Conservation (phyloP, 1,140 invertebrate genomes). For the Lethrus apterus region DNA sequence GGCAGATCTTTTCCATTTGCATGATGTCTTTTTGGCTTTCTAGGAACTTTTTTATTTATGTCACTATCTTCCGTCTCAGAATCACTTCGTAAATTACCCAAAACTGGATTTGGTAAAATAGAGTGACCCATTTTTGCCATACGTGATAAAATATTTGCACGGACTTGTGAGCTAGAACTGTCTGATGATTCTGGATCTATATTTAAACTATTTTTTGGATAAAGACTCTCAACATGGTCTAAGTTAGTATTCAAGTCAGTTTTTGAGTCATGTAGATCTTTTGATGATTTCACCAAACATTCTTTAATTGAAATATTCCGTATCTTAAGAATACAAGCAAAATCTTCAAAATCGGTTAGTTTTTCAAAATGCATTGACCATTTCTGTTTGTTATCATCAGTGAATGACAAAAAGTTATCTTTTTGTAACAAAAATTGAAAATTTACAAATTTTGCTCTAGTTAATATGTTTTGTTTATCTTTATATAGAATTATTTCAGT, state of each 20-base stretch:
- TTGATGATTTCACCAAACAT: background rate
- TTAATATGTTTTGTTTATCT: slow-evolving; percentile 24
- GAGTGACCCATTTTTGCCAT: slow-evolving; percentile 35
- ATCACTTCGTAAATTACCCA: background rate
- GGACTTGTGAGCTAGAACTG: slow-evolving; percentile 17
- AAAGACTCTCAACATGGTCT: background rate
- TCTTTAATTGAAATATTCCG: slow-evolving; percentile 16
- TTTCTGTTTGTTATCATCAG: slow-evolving; percentile 24
- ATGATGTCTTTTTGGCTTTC: background rate
- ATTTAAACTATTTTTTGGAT: background rate
- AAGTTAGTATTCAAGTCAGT: slow-evolving; percentile 10
- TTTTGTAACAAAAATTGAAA: slow-evolving; percentile 19
- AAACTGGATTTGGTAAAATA: slow-evolving; percentile 20
- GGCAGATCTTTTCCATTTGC: slow-evolving; percentile 7
- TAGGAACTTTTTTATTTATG: background rate
- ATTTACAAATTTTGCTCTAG: slow-evolving; percentile 17
- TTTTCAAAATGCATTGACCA: slow-evolving; percentile 26
- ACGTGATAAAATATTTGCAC: slow-evolving; percentile 28
- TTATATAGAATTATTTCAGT: slow-evolving; percentile 28
- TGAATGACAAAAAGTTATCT: slow-evolving; percentile 24
- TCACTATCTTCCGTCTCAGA: background rate
- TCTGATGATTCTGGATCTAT: slow-evolving; percentile 8
- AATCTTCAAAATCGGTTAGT: slow-evolving; percentile 17
- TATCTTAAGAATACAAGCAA: slow-evolving; percentile 19
- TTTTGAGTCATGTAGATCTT: slow-evolving; percentile 8